These are phyloP conservation scores for Esperia sulphurella DNA, from an alignment of 2,888 invertebrate genomes.

Conservation along the genomic window DNA sequence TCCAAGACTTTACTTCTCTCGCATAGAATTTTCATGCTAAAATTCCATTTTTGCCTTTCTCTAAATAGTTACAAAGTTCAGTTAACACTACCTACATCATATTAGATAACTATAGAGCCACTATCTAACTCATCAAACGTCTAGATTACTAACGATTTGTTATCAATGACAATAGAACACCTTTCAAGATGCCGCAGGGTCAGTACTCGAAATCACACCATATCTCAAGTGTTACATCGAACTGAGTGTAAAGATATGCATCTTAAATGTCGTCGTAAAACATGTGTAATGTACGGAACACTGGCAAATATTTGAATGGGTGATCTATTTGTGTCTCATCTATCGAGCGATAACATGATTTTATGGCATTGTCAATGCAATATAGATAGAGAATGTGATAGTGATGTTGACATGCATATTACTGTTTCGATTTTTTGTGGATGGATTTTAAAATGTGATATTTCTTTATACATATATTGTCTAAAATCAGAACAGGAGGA, in stretches of 20 bases:
- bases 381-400: not conserved
- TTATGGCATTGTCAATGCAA: conserved; percentile 17
- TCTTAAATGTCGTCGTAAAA: too few relatives aligned
- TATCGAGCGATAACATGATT: conserved; percentile 46
- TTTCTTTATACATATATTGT: too few relatives aligned
- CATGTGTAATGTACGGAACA: conserved; percentile 46
- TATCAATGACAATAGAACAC: not conserved
- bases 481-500: too few relatives aligned
- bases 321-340: conserved; percentile 42
- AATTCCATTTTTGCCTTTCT: too few relatives aligned
- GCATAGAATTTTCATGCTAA: too few relatives aligned
- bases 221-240: conserved; percentile 23
- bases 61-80: not conserved
- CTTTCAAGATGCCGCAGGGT: conserved; percentile 12
- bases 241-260: conserved; percentile 29
- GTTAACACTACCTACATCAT: not conserved
- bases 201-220: conserved; percentile 29
- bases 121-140: conserved; percentile 2
- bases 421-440: too few relatives aligned
- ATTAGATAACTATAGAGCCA: not conserved
- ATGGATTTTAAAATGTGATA: too few relatives aligned
- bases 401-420: not conserved
- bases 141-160: conserved; percentile 6
- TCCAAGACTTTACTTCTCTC: too few relatives aligned
- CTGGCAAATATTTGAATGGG: conserved; percentile 51